Evolutionary conservation across 64 coral and sea anemone species (phyloP).

Genomic region (Stylophora pistillata): DNA sequence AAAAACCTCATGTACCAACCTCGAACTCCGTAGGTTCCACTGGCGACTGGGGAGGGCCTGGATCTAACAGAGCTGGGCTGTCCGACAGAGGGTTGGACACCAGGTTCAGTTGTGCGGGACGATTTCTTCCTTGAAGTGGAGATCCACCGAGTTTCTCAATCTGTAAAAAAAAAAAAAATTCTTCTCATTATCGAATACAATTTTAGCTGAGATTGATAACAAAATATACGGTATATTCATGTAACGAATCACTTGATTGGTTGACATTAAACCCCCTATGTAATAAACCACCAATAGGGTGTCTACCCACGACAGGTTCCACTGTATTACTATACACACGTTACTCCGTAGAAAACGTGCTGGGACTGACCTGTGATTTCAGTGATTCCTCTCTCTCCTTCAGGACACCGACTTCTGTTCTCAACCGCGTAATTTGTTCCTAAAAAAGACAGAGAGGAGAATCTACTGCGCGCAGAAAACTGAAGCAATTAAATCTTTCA

Average conservation of each 20-base stretch:
- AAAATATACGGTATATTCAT: too few relatives aligned
- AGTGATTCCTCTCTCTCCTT: constrained; percentile 81
- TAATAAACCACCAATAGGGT: too few relatives aligned
- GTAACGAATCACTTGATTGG: too few relatives aligned
- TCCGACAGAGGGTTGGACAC: constrained; percentile 88
- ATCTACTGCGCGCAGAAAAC: too few relatives aligned
- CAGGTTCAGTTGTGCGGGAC: constrained; percentile 81
- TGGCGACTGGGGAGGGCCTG: constrained; percentile 58
- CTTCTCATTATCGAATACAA: too few relatives aligned
- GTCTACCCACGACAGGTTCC: too few relatives aligned
- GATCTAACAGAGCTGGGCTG: constrained; percentile 13
- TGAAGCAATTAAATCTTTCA: too few relatives aligned
- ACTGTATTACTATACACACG: too few relatives aligned
- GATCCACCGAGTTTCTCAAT: constrained; percentile 81
- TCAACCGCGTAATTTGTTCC: constrained; percentile 81
- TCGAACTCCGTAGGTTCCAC: constrained; percentile 90
- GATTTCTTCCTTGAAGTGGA: constrained; percentile 61
- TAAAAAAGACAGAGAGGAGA: not conserved
- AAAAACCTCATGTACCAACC: constrained; percentile 25
- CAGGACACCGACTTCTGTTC: constrained; percentile 63
- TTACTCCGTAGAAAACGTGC: not conserved
- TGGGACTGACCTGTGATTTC: constrained; percentile 56
- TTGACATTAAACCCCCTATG: too few relatives aligned
- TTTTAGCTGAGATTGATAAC: too few relatives aligned
- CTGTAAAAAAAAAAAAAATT: constrained; percentile 9